phyloP scores from a whole-genome alignment of 2,888 invertebrate species.

The Nomada hirtipes region DNA sequence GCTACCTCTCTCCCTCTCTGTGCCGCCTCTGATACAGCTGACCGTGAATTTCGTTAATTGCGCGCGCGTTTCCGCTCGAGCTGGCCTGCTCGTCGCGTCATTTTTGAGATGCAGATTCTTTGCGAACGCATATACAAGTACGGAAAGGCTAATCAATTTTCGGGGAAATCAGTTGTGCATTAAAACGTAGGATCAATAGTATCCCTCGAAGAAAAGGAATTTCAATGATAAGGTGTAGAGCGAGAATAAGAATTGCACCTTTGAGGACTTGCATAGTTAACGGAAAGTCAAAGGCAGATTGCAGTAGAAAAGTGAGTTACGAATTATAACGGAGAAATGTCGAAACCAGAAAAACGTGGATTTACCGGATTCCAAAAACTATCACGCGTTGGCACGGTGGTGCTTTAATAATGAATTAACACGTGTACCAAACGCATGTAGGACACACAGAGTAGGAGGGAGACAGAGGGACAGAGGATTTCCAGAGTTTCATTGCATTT shows the following conservation, averaged over 20 bases:
- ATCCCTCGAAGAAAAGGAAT: too few species aligned
- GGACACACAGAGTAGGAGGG: background rate
- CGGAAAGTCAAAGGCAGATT: background rate
- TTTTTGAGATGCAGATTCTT: background rate
- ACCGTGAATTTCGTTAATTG: slow-evolving; percentile 43
- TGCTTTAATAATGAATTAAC: slow-evolving; percentile 20
- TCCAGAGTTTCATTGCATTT: background rate
- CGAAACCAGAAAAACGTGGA: background rate
- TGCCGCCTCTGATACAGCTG: slow-evolving; percentile 19
- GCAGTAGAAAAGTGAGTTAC: background rate
- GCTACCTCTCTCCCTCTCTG: background rate
- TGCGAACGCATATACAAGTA: background rate
- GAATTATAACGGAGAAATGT: background rate
- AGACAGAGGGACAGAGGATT: background rate
- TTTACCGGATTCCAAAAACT: background rate
- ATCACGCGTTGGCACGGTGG: background rate
- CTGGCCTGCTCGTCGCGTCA: background rate
- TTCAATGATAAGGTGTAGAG: too few species aligned
- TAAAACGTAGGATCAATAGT: too few species aligned
- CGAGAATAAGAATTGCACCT: too few species aligned
- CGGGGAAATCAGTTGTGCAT: too few species aligned
- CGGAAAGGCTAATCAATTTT: background rate
- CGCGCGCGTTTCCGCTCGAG: background rate
- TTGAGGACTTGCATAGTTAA: too few species aligned
- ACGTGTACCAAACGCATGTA: background rate